Evolutionary conservation across 1,140 invertebrate genomes (phyloP), one percentile per base, ranked within the genome.

Genomic region (Aphis craccivora): DNA sequence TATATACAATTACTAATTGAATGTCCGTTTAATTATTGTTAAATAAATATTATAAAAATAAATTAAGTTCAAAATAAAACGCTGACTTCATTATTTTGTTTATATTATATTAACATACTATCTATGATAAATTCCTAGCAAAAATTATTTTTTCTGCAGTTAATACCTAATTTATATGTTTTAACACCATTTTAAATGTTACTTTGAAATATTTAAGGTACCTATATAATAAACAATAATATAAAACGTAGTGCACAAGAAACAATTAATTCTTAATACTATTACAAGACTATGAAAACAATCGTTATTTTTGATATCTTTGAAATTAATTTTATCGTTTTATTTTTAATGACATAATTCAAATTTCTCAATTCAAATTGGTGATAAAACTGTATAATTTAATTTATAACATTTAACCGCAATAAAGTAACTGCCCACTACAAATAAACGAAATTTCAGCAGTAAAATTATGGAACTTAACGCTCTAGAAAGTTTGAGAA

Each of bases 11-110:
- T 37, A 90, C 11, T 55, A 90, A 4, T 90, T 37, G 53, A 30
- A 60, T 60, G 53, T 60, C 53, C 53, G 60, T 60, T 90, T 90
- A 60, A 90, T 60, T 90, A 90, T 60, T 90, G 53, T 90, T 43
- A 90, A 25, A 90, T 60, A 90, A 25, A 55, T 60, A 60, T 90
- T 90, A 90, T 90, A 30, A 25, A 60, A 60, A 90, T 90, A 90
- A 67, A 90, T 43, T 40, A 90, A 90, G 25, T 60, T 40, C 5
- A 25, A 43, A n/a, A 48, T 18, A n/a, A 88, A 88, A 22, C 35
- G n/a, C 7, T 48, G 43, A 7, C n/a, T n/a, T 87, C 2, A 30
- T 45, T 40, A 30, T 86, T 86, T 40, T 86, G 35, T 83, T 83
- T 35, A 20, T 37, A 40, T 83, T 3, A 83, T 83, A 48, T 3